These are phyloP conservation scores for Crenuchus spilurus DNA, from an alignment of 2,797 vertebrate genomes.

Conservation along the genomic window DNA sequence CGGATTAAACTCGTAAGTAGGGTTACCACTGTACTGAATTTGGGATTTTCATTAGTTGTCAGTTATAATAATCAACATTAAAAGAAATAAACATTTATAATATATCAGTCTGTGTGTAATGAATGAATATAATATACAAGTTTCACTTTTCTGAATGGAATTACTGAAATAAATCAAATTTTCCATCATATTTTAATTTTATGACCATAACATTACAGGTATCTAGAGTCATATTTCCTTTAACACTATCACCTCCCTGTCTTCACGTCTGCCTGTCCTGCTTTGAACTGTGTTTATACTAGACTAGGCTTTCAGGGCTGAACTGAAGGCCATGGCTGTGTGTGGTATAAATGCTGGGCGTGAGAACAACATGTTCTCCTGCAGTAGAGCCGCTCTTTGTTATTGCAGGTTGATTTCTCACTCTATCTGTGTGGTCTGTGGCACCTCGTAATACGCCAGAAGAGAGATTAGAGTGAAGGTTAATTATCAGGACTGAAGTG, in stretches of 20 bases:
- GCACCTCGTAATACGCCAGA: not conserved
- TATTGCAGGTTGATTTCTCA: not conserved
- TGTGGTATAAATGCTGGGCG: not conserved
- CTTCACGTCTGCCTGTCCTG: not conserved
- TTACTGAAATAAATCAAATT: too few relatives aligned
- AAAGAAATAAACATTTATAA: too few relatives aligned
- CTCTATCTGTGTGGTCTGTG: not conserved
- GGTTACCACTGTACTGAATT: too few relatives aligned
- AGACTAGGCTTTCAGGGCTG: not conserved
- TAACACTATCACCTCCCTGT: not conserved
- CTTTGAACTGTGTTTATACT: slow-evolving; percentile 11
- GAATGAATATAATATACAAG: too few relatives aligned
- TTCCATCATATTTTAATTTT: too few relatives aligned
- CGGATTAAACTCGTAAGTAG: too few relatives aligned
- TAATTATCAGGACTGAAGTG: not conserved
- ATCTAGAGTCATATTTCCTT: not conserved
- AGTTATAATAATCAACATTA: too few relatives aligned
- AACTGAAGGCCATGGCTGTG: not conserved
- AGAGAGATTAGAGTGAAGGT: not conserved
- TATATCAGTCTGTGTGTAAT: too few relatives aligned
- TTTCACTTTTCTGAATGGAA: too few relatives aligned
- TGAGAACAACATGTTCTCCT: not conserved
- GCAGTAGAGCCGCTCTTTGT: not conserved
- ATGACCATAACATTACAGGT: too few relatives aligned
- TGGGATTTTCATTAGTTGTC: too few relatives aligned